Base-by-base conservation (phyloP, 2,113 vertebrate species). In the Solea solea region DNA sequence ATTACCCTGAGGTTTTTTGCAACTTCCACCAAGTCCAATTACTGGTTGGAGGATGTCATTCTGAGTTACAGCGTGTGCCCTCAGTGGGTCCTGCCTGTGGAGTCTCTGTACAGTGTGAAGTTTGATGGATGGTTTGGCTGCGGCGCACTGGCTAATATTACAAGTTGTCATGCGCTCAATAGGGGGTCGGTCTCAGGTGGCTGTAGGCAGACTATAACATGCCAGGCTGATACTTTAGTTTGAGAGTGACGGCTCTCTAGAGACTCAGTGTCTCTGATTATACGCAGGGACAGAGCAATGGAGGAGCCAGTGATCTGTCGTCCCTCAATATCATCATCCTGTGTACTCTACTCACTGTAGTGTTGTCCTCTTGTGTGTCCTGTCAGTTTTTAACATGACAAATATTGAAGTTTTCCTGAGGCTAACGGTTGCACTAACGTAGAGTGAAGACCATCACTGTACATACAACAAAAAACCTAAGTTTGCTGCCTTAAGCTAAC, bases 81-180 rank as follows among this genome's bases (percentile, higher is more conserved):
- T 83, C 58, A 69, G 64, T 78, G 81, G 70, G 49, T 85, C 72
- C 83, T 68, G 88, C 83, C 79, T 68, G 63, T 67, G 55, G 78
- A 69, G 64, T 13, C 63, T 39, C 77, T 75, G 74, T 60, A 54
- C 81, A 85, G 65, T 75, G 82, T 41, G 14, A 69, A 54, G 44
- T 61, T 21, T 88, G 88, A 92, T 88, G 78, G 85, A 92, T 87
- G 83, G 73, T 65, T 71, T 63, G 73, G 79, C 82, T 76, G 55
- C 74, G 78, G 54, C 77, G 84, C 80, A 72, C 74, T 78, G 59
- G 82, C 78, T 82, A 74, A 86, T 88, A 89, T 89, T 89, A 85
- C 66, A 73, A 90, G 88, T 80, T 88, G 86, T 90, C 86, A 90
- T 83, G 71, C 59, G 65, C 74, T 87, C 78, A 79, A 86, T 79